Evolutionary conservation across 2,797 vertebrate species (phyloP).

Genomic region (Poeciliopsis paucimaculata): DNA sequence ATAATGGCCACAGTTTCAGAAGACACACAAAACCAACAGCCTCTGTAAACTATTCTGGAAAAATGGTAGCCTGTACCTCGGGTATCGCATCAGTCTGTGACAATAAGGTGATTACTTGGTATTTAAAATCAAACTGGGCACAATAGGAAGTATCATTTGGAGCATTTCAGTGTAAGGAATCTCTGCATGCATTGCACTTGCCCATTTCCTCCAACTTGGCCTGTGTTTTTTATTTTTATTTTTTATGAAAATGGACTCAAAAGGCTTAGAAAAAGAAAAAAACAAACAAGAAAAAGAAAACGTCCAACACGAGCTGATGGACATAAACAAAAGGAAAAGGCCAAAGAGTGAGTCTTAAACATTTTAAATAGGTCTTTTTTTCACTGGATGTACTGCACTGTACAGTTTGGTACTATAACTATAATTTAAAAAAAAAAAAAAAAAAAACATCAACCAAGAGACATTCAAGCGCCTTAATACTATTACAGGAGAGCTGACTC

Average conservation of each 20-base stretch:
- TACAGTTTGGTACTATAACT: constrained; percentile 82
- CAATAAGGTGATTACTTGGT: constrained; percentile 75
- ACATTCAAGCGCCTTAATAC: constrained; percentile 82
- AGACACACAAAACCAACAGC: constrained; percentile 86
- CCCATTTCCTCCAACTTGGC: constrained; percentile 76
- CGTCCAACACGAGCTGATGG: constrained; percentile 66
- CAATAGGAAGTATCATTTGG: constrained; percentile 64
- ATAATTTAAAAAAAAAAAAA: constrained; percentile 67
- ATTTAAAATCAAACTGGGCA: constrained; percentile 77
- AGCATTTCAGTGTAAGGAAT: constrained; percentile 76
- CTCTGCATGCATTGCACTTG: constrained; percentile 86
- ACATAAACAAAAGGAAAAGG: constrained; percentile 54
- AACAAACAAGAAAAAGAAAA: constrained; percentile 21
- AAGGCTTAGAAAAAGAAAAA: constrained; percentile 28
- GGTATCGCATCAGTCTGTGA: constrained; percentile 71
- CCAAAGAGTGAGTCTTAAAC: constrained; percentile 75
- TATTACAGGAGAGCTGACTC: constrained; percentile 78
- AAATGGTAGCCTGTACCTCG: constrained; percentile 68
- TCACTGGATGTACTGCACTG: constrained; percentile 78
- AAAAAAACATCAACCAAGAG: constrained; percentile 72
- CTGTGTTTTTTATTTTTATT: constrained; percentile 54
- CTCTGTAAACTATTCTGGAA: constrained; percentile 84
- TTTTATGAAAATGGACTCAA: constrained; percentile 58
- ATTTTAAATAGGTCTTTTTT: constrained; percentile 73
- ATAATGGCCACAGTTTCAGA: constrained; percentile 87